Evolutionary conservation across 2,113 vertebrate species (phyloP).

Genomic region (Calyptommatus sinebrachiatus): DNA sequence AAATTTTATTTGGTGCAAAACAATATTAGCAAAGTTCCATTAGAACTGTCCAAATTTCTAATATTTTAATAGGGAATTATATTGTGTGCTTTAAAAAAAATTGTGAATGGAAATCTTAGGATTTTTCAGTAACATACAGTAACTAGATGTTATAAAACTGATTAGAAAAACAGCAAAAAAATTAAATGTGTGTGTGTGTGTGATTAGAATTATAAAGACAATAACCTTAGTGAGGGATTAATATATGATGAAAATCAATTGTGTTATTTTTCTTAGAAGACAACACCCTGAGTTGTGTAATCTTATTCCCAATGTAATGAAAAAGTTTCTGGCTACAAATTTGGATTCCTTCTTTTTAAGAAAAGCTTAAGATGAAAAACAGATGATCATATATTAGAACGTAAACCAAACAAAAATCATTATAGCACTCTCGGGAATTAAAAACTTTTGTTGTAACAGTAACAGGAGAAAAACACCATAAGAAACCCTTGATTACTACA

Average conservation of each 20-base stretch:
- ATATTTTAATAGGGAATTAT: constrained; percentile 34
- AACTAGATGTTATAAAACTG: not conserved
- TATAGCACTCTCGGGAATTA: constrained; percentile 58
- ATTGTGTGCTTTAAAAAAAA: constrained; percentile 19
- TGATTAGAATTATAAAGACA: constrained; percentile 1
- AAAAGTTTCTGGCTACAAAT: constrained; percentile 58
- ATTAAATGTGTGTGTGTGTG: not conserved
- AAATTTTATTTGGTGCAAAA: not conserved
- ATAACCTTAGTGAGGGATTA: constrained; percentile 36
- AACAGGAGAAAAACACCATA: constrained; percentile 40
- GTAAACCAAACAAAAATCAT: constrained; percentile 47
- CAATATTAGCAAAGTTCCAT: constrained; percentile 19
- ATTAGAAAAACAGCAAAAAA: not conserved
- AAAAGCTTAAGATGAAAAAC: constrained; percentile 58
- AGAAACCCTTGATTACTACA: constrained; percentile 33
- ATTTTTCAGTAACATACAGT: not conserved
- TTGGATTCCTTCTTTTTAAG: constrained; percentile 53
- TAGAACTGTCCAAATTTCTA: not conserved
- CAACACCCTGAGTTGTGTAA: constrained; percentile 47
- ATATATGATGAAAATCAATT: constrained; percentile 36
- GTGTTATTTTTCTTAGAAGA: constrained; percentile 42
- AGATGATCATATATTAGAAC: constrained; percentile 50
- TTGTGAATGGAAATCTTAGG: constrained; percentile 18
- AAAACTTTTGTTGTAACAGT: constrained; percentile 52
- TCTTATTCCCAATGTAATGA: constrained; percentile 41